Evolutionary conservation across 2,888 invertebrate species (phyloP), one percentile per base, ranked within the genome.

Genomic region (Halictus ligatus): DNA sequence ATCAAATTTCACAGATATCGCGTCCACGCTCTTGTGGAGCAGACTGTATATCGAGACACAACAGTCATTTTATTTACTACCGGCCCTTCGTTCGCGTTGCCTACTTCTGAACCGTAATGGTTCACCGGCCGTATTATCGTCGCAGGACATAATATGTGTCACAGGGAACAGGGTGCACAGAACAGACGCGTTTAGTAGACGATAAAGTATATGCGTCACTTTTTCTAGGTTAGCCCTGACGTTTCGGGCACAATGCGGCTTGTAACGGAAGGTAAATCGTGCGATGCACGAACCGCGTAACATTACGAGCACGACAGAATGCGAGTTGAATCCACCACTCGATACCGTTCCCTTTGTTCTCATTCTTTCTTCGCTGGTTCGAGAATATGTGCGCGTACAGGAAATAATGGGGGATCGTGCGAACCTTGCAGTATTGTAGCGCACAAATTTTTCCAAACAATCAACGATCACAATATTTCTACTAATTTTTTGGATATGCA

Each of bases 191-290:
- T 80, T 86, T 75, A 78, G 67, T 25, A 72, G 13, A 60, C 80
- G 79, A 85, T 77, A 81, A 85, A 85, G 77, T 12, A 80, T 78
- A 84, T 75, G 85, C 85, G 78, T 82, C 87, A 83, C 46, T 78
- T 87, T 86, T 87, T 87, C 76, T 87, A 35, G 80, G 83, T 87
- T 87, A 80, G 75, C 10, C 60, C 21, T 78, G 87, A 83, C 78
- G 75, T 85, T 76, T 85, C 77, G 72, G 76, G 75, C 21, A 75
- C 86, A 78, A 78, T 76, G 73, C 78, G 46, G 48, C 64, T 78
- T 48, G 67, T 64, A 78, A 73, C 75, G 71, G 48, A 73, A 73
- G 75, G 71, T 78, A 85, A 81, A 86, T 78, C 78, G 85, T 21
- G 54, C 85, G 15, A 48, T 71, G 75, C 78, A 78, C 78, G 81